Evolutionary conservation across 2,113 vertebrate genomes (phyloP).

Genomic region (Amazona guildingii): DNA sequence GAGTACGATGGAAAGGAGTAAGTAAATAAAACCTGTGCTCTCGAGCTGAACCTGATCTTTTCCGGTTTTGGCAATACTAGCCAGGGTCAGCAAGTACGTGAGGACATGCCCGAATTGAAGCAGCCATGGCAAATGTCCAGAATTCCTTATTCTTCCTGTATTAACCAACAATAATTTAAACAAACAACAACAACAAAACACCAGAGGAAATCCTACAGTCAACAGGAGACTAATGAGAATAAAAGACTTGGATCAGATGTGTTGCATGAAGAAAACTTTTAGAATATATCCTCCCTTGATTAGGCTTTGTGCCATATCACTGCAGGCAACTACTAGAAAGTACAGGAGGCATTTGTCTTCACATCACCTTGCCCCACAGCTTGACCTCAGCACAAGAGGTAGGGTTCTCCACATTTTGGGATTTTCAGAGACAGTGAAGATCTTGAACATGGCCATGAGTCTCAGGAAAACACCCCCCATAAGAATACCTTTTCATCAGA

Average conservation of each 20-base stretch:
- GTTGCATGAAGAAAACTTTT: not conserved
- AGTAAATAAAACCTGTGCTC: not conserved
- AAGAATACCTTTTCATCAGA: not conserved
- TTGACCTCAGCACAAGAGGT: not conserved
- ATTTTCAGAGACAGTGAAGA: not conserved
- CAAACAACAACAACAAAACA: not conserved
- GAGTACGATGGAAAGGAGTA: not conserved
- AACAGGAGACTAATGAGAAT: not conserved
- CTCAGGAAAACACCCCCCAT: not conserved
- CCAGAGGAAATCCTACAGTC: not conserved
- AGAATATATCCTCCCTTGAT: not conserved
- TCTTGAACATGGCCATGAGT: not conserved
- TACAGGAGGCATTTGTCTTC: not conserved
- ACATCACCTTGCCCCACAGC: not conserved
- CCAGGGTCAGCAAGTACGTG: not conserved
- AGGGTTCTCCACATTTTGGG: accelerated
- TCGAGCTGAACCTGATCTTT: not conserved
- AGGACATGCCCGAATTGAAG: not conserved
- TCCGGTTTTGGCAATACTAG: not conserved
- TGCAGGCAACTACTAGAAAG: not conserved
- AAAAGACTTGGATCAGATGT: not conserved
- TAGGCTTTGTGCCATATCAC: not conserved
- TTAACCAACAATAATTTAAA: not conserved
- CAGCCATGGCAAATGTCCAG: not conserved
- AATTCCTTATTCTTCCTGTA: not conserved